Evolutionary conservation across 2,113 vertebrate species (phyloP), one percentile per base, ranked within the genome.

Genomic region (Macquaria australasica): DNA sequence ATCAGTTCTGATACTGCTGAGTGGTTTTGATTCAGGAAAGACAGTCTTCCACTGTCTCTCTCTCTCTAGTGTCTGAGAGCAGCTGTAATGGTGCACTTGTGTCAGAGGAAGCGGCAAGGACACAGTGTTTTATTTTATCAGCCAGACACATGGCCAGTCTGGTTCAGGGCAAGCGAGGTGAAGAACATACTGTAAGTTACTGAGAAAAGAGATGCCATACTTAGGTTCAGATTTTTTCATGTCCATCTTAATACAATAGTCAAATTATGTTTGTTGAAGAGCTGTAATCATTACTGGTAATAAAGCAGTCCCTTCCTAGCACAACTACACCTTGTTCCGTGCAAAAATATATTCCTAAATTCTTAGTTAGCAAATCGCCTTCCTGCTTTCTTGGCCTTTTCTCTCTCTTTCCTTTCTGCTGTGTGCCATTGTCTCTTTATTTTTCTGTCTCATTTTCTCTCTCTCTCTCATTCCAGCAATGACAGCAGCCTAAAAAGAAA

Each of bases 21-120:
- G 82, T 87, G 89, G 39, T 86, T 88, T 83, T 67, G 77, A 81
- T 85, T 85, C 60, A 70, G 68, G 67, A 80, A 60, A 56, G 53
- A 55, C 74, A 37, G 51, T 75, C 48, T 84, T n/a, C 63, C 25
- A 69, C 63, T 71, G 3, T 72, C 14, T 60, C 21, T 72, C 21
- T 72, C 21, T 75, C 73, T 80, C 15, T 50, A 8, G 60, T 45
- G 68, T 73, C 79, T 80, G 45, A 85, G 71, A 81, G 63, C 73
- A 77, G 55, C 70, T 72, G 69, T 83, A 69, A 80, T 73, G 67
- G 59, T 53, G 73, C 55, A 76, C 77, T 77, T 68, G 25, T 79
- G 39, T 48, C 20, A 28, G 21, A 69, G 60, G 69, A 73, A 78
- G 64, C 83, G 45, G 28, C 66, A 78, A 79, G 70, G 51, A 86